Base-by-base conservation (phyloP, 1,140 invertebrate species). In the Bombus waltoni region DNA sequence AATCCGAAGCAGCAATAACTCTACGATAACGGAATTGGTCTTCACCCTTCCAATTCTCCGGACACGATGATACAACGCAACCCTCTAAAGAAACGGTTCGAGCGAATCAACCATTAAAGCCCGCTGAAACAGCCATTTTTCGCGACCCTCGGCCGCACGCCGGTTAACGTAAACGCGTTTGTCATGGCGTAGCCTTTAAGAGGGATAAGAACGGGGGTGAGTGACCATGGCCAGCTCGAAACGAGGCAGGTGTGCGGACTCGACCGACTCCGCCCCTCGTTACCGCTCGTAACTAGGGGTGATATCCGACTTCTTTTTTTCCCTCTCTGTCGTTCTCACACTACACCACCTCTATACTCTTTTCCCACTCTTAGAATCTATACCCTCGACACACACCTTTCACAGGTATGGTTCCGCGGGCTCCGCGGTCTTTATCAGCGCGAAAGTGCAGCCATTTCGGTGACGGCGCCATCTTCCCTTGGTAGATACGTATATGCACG, bases 231-330 rank as follows among this genome's bases (percentile, higher is more conserved):
- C 89, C 90, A 93, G 93, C 92, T 90, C 86, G 89, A 84, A 89
- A 83, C 88, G 85, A 82, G 92, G 92, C 94, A 93, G 94, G 93
- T 94, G 94, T 92, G 93, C 86, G 15, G 22, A 1, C 88, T 88
- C 85, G 83, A 85, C 82, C 89, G 92, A 93, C 94, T 94, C 94
- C 94, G 94, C 94, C 94, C 93, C 94, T 95, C 90, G 94, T 94
- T 94, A 94, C 93, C 91, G 91, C 89, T 91, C 92, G 92, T 91
- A 92, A 90, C 93, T 93, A 93, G 93, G 94, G 94, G 93, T 95
- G 93, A 94, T 95, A 94, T 94, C 93, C 92, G 91, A 94, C 89
- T 90, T 91, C 85, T 73, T 83, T 53, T 76, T 70, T 42, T 76
- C 81, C 76, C 81, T 79, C 77, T 78, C 62, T 71, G 74, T 75